phyloP scores from a whole-genome alignment of 2,888 invertebrate species.

The Sinelater perroti region DNA sequence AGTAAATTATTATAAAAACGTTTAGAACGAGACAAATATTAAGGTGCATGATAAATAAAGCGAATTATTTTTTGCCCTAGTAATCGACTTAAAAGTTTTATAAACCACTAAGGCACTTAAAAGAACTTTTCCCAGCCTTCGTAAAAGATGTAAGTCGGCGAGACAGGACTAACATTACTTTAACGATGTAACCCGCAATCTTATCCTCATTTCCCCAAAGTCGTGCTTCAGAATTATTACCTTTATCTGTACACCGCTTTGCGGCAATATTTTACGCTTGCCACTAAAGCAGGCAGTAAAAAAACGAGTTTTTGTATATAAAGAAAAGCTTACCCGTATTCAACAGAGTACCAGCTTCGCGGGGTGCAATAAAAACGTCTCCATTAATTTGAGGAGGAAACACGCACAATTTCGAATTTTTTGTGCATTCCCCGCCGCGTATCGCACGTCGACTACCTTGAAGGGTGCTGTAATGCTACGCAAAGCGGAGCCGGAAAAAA shows the following conservation, averaged over 20 bases:
- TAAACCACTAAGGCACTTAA: no score
- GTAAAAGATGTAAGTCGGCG: no score
- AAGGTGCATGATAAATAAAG: no score
- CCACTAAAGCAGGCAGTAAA: conserved; percentile 6
- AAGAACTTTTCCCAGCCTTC: no score
- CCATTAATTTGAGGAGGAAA: conserved; percentile 1
- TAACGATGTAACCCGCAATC: not conserved
- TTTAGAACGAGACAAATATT: no score
- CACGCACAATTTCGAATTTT: conserved; percentile 5
- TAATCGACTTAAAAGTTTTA: no score
- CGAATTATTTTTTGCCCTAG: no score
- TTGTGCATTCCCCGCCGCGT: not conserved
- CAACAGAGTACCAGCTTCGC: conserved; percentile 3
- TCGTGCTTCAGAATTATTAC: conserved; percentile 5
- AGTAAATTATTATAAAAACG: no score
- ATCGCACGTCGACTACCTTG: not conserved
- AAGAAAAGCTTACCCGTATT: conserved; percentile 8
- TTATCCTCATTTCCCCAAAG: not conserved
- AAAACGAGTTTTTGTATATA: conserved; percentile 12
- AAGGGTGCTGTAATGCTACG: no score
- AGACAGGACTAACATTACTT: no score
- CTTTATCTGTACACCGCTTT: not conserved
- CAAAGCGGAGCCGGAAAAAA: no score
- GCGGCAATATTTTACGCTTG: conserved; percentile 4
- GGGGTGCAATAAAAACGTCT: conserved; percentile 11